Evolutionary conservation across 2,888 invertebrate genomes (phyloP).

Genomic region (Ditylenchus weischeri): DNA sequence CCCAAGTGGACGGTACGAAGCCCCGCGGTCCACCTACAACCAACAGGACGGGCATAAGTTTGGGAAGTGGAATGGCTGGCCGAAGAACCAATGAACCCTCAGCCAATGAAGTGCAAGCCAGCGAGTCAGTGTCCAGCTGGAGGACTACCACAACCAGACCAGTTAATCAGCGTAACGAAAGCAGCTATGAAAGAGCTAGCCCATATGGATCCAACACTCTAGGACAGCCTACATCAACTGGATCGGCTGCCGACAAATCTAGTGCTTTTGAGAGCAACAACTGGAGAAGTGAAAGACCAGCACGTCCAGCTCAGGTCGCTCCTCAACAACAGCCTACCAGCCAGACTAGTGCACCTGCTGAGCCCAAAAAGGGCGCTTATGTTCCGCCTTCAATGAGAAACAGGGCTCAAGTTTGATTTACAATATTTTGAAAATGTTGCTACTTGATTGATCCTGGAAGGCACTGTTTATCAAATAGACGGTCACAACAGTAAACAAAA

Average conservation of each 20-base stretch:
- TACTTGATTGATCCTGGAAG: too few species aligned
- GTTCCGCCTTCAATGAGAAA: slow-evolving; percentile 46
- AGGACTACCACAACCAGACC: too few species aligned
- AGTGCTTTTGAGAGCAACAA: slow-evolving; percentile 15
- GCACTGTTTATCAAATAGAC: too few species aligned
- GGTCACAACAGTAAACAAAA: too few species aligned
- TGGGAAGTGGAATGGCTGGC: too few species aligned
- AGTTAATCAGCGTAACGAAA: too few species aligned
- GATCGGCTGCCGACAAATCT: slow-evolving; percentile 14
- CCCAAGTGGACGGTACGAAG: not conserved
- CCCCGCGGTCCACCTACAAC: not conserved
- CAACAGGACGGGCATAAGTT: not conserved
- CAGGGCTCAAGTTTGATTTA: slow-evolving; percentile 2
- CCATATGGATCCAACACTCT: too few species aligned
- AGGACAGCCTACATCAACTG: not conserved
- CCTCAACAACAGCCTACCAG: not conserved
- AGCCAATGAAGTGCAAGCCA: too few species aligned
- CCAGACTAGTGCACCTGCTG: slow-evolving; percentile 2
- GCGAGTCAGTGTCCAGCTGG: too few species aligned
- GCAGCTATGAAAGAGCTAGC: too few species aligned
- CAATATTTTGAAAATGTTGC: too few species aligned
- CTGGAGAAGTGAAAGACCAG: slow-evolving; percentile 3
- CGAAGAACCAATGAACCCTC: too few species aligned
- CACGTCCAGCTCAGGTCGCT: not conserved
- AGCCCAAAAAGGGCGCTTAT: slow-evolving; percentile 28